Conservation (phyloP, 1,140 invertebrate species). For the Charaxes varanes region DNA sequence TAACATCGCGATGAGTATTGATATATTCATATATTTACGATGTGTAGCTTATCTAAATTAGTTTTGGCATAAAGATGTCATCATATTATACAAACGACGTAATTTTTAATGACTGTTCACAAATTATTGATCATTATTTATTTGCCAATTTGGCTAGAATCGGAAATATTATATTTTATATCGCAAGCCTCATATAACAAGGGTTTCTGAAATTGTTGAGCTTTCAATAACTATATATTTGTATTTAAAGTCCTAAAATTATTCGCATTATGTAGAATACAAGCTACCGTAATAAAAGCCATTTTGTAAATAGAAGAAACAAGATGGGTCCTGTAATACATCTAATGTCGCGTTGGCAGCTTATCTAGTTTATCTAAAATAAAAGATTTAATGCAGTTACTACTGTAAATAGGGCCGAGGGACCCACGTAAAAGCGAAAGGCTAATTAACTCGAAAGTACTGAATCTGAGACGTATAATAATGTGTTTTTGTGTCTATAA, state of each 20-base stretch:
- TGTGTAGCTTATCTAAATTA: slow-evolving; percentile 43
- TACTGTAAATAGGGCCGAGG: slow-evolving; percentile 22
- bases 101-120: slow-evolving; percentile 30
- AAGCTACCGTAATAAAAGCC: slow-evolving; percentile 16
- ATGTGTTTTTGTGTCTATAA: slow-evolving; percentile 52
- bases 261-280: slow-evolving; percentile 27
- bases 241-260: slow-evolving; percentile 32
- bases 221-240: slow-evolving; percentile 60
- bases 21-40: slow-evolving; percentile 45
- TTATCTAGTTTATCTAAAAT: slow-evolving; percentile 12
- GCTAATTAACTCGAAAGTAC: slow-evolving; percentile 23
- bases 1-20: slow-evolving; percentile 45
- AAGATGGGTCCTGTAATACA: slow-evolving; percentile 22
- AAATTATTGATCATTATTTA: slow-evolving; percentile 27
- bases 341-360: slow-evolving; percentile 7
- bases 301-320: slow-evolving; percentile 21
- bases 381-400: slow-evolving; percentile 7
- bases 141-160: slow-evolving; percentile 38
- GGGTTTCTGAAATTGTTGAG: slow-evolving; percentile 64
- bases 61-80: slow-evolving; percentile 33
- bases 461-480: slow-evolving; percentile 24
- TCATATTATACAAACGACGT: slow-evolving; percentile 25
- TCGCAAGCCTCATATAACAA: slow-evolving; percentile 54
- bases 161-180: slow-evolving; percentile 35
- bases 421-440: slow-evolving; percentile 36